A percentile compares a stretch with the other conserved stretches of the same genome.
Conservation (phyloP, 2,113 vertebrate species). For the Eidolon helvum region DNA sequence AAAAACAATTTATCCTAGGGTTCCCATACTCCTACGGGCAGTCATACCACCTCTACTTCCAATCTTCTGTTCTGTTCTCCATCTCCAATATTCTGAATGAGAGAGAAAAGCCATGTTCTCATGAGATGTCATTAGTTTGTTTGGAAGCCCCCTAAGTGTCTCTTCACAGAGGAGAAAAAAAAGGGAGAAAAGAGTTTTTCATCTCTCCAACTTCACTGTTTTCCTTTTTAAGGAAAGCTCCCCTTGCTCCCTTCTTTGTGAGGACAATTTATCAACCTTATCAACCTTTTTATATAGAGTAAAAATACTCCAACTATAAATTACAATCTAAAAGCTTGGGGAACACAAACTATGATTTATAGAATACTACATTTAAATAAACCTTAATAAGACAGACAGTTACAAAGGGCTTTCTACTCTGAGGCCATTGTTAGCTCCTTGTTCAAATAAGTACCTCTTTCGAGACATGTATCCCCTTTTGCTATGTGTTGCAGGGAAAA, state of each 20-base stretch:
- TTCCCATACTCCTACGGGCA: not conserved
- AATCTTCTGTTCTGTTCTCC: not conserved
- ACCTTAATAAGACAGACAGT: slow-evolving; percentile 12
- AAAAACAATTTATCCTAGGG: not conserved
- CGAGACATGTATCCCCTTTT: not conserved
- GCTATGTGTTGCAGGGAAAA: not conserved
- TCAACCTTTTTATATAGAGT: slow-evolving; percentile 25
- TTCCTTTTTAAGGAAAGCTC: slow-evolving; percentile 27
- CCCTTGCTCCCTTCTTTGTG: not conserved
- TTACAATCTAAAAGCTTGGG: not conserved
- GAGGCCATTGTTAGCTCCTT: not conserved
- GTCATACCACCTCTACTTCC: not conserved
- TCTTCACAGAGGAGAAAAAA: not conserved
- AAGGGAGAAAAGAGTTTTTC: not conserved
- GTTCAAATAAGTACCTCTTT: not conserved
- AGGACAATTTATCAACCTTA: slow-evolving; percentile 39
- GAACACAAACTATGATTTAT: slow-evolving; percentile 25
- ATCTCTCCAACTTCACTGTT: not conserved
- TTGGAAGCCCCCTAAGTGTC: not conserved
- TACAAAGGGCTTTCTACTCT: not conserved
- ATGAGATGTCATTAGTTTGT: not conserved
- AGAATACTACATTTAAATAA: slow-evolving; percentile 19
- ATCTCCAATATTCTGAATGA: not conserved
- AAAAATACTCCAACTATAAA: slow-evolving; percentile 43
- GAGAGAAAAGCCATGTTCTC: not conserved